Evolutionary conservation across 2,797 vertebrate genomes (phyloP), one percentile per base, ranked within the genome.

Genomic region (Valencia hispanica): DNA sequence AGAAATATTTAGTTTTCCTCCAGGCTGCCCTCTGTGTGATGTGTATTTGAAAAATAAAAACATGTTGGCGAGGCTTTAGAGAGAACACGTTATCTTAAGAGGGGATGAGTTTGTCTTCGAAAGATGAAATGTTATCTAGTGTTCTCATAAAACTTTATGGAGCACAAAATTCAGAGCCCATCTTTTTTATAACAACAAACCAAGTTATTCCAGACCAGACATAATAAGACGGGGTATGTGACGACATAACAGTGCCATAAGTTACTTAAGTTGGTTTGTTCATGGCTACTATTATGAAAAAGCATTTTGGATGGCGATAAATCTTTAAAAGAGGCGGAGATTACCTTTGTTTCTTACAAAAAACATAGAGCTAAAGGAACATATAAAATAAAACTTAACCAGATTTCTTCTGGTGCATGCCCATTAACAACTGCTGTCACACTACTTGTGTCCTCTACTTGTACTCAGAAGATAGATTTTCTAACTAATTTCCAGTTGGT

Each of bases 251-350:
- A 36, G 59, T 81, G 83, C 39, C 71, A 32, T 20, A 61, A 55
- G 17, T 20, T 34, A 1, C 91, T 88, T 85, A 90, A 79, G 80
- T 75, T 6, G 22, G 72, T 87, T 86, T 86, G 18, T 79, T 71
- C 84, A 82, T 86, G 87, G 87, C 50, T 86, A 84, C 87, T 83
- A 75, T 82, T 75, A 82, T 59, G 74, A 20, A 18, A 83, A 48
- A 75, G 76, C 72, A 20, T 9, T 80, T 82, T 80, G 71, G 43
- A 81, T 81, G 25, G 48, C 75, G 81, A 79, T 89, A 53, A 87
- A 68, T 12, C 55, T 77, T 79, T 79, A 83, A 73, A 0, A 75
- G 45, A 25, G 9, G 20, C 10, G 20, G 20, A 39, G 34, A 22
- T 72, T 15, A 70, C 80, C 83, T 81, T 75, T 2, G 2, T 79